Evolutionary conservation across 2,113 vertebrate genomes (phyloP).

Genomic region (Rousettus leschenaultii): DNA sequence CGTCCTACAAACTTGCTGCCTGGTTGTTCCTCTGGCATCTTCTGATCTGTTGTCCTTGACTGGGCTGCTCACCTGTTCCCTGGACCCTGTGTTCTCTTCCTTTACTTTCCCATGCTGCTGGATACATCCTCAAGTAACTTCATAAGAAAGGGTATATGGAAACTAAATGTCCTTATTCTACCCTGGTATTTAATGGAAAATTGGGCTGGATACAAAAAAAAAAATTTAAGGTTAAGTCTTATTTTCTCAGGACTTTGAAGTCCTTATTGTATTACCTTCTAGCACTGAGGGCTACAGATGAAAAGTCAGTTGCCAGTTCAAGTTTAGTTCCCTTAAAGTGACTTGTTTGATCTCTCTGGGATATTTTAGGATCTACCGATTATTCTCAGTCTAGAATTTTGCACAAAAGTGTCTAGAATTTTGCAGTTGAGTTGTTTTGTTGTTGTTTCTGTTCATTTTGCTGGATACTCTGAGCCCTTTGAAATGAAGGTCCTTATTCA

Average conservation of each 20-base stretch:
- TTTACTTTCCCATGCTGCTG: neutral
- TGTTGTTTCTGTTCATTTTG: neutral
- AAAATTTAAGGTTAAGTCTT: neutral
- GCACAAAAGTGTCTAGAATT: neutral
- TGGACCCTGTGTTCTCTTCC: neutral
- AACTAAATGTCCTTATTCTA: neutral
- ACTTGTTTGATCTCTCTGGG: neutral
- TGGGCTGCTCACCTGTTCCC: neutral
- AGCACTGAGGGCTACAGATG: neutral
- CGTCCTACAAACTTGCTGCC: too few species aligned
- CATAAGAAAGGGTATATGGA: neutral
- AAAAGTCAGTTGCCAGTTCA: neutral
- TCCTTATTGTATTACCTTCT: neutral
- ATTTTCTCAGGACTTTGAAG: neutral
- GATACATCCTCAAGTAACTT: neutral
- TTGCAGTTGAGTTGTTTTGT: neutral
- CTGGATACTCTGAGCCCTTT: neutral
- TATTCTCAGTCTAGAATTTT: neutral
- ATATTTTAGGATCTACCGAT: neutral
- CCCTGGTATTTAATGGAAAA: neutral
- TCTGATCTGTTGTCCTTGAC: neutral
- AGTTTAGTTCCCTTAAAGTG: neutral
- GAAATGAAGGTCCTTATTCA: neutral
- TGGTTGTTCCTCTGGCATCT: neutral
- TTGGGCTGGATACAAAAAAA: neutral